Evolutionary conservation across 2,113 vertebrate genomes (phyloP), one percentile per base, ranked within the genome.

Genomic region (Hirundichthys speculiger): DNA sequence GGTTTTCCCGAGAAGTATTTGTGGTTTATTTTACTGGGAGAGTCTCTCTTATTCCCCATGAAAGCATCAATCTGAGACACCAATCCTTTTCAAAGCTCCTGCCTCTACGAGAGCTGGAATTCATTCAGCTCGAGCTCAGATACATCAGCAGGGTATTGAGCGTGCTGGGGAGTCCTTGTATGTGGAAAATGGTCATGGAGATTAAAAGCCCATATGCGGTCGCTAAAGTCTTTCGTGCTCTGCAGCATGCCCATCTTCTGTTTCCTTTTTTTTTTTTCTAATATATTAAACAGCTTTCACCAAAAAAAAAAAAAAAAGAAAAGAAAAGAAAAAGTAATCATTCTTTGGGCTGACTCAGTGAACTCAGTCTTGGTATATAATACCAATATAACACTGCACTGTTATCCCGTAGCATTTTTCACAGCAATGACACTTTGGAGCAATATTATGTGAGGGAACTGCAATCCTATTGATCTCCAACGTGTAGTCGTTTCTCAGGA

Each of bases 1-100:
- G 64, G 5, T 24, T 68, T 83, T 81, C 75, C 43, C 52, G 2
- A 59, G 34, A 68, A 70, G 51, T 60, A 68, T 74, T 75, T 80
- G 69, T 45, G 83, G 77, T 88, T 90, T 85, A 62, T 88, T 91
- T 90, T 67, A 84, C 72, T 74, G 56, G 50, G 64, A 53, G 73
- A 69, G 70, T 58, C 64, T 62, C 79, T 59, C 19, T 30, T 58
- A 45, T 43, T 49, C 30, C 2, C 21, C 2, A 41, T 71, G 51
- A 64, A 80, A 69, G 64, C 40, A n/a, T 59, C 58, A 18, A 20
- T 64, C 65, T 20, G 25, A 55, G 70, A 21, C 38, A 43, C 19
- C 11, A 13, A 38, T 41, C 51, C 46, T 42, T 50, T 51, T 79
- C 27, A 69, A 69, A 78, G 20, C 65, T 55, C 39, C 40, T 13